Conservation (phyloP, 2,888 invertebrate genomes). For the Megamerina dolium region DNA sequence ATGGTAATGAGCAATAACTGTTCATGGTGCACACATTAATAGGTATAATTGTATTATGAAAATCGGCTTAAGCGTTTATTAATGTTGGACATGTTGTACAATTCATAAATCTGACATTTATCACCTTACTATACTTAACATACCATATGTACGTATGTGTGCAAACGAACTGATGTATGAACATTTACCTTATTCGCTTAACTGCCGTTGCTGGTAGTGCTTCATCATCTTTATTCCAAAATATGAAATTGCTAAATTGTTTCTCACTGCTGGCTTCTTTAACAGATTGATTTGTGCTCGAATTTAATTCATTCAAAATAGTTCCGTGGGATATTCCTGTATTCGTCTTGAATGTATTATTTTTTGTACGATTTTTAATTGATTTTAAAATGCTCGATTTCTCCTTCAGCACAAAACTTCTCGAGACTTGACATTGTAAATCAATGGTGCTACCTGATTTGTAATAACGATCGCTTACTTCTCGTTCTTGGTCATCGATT, state of each 20-base stretch:
- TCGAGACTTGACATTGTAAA: slow-evolving; percentile 56
- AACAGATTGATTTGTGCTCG: slow-evolving; percentile 23
- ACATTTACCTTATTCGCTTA: slow-evolving; percentile 31
- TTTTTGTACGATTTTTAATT: slow-evolving; percentile 19
- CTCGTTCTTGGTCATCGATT: slow-evolving; percentile 64
- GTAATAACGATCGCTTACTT: slow-evolving; percentile 65
- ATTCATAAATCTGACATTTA: no score
- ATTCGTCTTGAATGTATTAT: slow-evolving; percentile 20
- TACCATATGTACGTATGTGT: neutral
- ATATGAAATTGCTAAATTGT: slow-evolving; percentile 34
- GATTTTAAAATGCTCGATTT: slow-evolving; percentile 33
- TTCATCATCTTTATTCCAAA: slow-evolving; percentile 39
- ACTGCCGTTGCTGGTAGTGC: slow-evolving; percentile 28
- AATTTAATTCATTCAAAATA: slow-evolving; percentile 24
- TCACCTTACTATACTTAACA: no score
- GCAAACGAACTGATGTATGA: neutral
- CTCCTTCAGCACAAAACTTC: slow-evolving; percentile 48
- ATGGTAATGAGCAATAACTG: no score
- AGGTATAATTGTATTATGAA: no score
- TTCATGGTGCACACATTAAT: no score
- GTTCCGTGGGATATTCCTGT: slow-evolving; percentile 8
- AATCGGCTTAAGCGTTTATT: no score
- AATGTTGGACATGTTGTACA: no score
- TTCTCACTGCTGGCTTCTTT: slow-evolving; percentile 32
- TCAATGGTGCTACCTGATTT: slow-evolving; percentile 70